Evolutionary conservation across 2,888 invertebrate species (phyloP), one percentile per base, ranked within the genome.

Genomic region (Lepas anatifera): DNA sequence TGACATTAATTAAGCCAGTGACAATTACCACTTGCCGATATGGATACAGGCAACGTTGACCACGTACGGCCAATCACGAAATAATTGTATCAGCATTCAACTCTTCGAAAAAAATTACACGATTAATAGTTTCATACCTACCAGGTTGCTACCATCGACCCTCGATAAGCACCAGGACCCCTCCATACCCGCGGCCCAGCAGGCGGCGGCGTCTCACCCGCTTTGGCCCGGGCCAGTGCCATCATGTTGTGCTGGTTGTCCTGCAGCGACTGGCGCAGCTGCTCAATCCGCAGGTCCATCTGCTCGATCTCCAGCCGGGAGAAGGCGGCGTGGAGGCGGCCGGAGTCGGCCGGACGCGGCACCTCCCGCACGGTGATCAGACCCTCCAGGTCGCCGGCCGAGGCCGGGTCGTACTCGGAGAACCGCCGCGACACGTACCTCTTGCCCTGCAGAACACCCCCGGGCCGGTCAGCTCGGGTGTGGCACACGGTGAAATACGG

Each of bases 281-380:
- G 39, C 13, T 27, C 39, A 27, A 64, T 64, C 8, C 64, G 37
- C 25, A 3, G 25, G n/a, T 37, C 37, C 13, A 64, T 39, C 64
- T 64, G 37, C 25, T 4, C n/a, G 37, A 64, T 39, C 39, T 64
- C 37, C 10, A 39, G 64, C 37, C 64, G 83, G 13, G 88, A 84
- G 76, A 87, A 87, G 78, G 87, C 87, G 1, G 87, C 86, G 79
- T 92, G 90, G 71, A 91, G 82, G 72, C 85, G 84, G 79, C 88
- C 88, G 76, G 88, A 85, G 74, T 85, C 83, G 66, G 82, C 81
- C n/a, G 85, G 83, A 74, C 85, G 82, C 63, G 82, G 78, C 50
- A 90, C 81, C 0, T 90, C 89, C 79, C 84, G 84, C 68, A 88
- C 83, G 2, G 88, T 85, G 50, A 88, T 4, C 8, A 64, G 39